phyloP scores from a whole-genome alignment of 2,797 vertebrate genomes.

The Sphaeramia orbicularis region DNA sequence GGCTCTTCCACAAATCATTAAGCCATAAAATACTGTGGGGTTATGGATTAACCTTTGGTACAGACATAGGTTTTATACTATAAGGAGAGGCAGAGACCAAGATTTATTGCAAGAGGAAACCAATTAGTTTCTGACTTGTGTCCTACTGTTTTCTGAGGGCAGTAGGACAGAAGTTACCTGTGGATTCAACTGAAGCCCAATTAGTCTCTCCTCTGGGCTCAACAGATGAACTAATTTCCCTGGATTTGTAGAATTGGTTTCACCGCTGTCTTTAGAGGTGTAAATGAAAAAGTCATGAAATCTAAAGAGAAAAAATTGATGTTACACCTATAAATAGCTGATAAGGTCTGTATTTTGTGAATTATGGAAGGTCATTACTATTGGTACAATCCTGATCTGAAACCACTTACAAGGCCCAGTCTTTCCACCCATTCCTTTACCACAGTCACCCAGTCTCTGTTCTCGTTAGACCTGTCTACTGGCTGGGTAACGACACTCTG shows the following conservation, averaged over 20 bases:
- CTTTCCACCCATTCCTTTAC: not conserved
- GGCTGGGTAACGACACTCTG: constrained; percentile 94
- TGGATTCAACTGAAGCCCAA: not conserved
- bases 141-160: constrained; percentile 1
- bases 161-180: constrained; percentile 8
- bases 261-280: too few species aligned
- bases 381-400: not conserved
- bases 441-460: not conserved
- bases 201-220: not conserved
- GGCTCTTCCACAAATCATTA: constrained; percentile 10
- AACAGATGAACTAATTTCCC: not conserved
- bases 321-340: too few species aligned
- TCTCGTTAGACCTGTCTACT: constrained; percentile 87
- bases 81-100: constrained; percentile 25
- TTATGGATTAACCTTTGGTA: constrained; percentile 61
- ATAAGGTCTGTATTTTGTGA: too few species aligned
- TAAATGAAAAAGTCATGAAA: too few species aligned
- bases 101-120: constrained; percentile 34
- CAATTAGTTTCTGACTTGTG: constrained; percentile 15
- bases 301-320: too few species aligned
- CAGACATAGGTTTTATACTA: constrained; percentile 45
- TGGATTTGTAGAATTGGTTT: too few species aligned
- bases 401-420: not conserved
- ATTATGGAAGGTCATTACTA: not conserved
- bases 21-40: constrained; percentile 25